Evolutionary conservation across 2,113 vertebrate species (phyloP).

Genomic region (Nerophis ophidion): DNA sequence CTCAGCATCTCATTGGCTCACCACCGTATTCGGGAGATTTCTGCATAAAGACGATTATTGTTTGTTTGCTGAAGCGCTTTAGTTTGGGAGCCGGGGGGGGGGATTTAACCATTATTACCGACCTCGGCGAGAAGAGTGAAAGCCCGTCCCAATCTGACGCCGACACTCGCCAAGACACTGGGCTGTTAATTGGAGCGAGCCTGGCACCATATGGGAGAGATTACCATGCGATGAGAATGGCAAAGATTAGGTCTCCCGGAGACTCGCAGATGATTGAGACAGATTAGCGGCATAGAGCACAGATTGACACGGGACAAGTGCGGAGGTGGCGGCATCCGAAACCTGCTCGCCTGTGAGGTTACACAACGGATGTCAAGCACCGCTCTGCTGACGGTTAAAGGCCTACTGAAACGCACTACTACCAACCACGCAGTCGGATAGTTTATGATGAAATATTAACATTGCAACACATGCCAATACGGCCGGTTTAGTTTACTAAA

Average conservation of each 20-base stretch:
- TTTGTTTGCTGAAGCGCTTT: slow-evolving; percentile 68
- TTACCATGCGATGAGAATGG: slow-evolving; percentile 62
- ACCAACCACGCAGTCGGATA: too few species aligned
- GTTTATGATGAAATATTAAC: too few species aligned
- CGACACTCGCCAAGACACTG: slow-evolving; percentile 43
- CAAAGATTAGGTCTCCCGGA: slow-evolving; percentile 68
- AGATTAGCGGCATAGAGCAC: slow-evolving; percentile 49
- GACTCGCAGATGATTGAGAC: slow-evolving; percentile 42
- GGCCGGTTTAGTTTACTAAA: too few species aligned
- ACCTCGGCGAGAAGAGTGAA: slow-evolving; percentile 55
- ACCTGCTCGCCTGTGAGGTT: slow-evolving; percentile 36
- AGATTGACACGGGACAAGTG: slow-evolving; percentile 13
- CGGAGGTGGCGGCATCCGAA: slow-evolving; percentile 3
- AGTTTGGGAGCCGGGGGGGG: slow-evolving; percentile 23
- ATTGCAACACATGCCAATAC: too few species aligned
- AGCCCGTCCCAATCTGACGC: slow-evolving; percentile 64
- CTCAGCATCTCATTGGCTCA: slow-evolving; percentile 35
- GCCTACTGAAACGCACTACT: too few species aligned
- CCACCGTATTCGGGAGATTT: slow-evolving; percentile 67
- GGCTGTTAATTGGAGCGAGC: slow-evolving; percentile 62
- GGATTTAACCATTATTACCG: slow-evolving; percentile 73
- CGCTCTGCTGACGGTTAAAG: neutral
- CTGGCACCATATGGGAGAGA: slow-evolving; percentile 71
- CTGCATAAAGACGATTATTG: slow-evolving; percentile 80
- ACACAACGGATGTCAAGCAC: slow-evolving; percentile 16